These are phyloP conservation scores for Hypothenemus hampei DNA, from an alignment of 1,140 invertebrate species.

Conservation along the genomic window DNA sequence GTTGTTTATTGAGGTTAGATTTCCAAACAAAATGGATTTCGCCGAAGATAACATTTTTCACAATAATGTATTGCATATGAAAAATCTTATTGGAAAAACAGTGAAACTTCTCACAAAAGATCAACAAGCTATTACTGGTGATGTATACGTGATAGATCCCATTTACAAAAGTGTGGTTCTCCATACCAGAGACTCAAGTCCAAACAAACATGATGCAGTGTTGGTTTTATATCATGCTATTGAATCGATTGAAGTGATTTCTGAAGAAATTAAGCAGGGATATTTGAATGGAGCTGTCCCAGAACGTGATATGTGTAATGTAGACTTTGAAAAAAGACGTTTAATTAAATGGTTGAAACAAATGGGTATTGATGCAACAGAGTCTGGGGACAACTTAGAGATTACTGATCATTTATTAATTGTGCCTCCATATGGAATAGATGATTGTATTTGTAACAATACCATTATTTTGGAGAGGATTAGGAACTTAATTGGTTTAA, in stretches of 20 bases:
- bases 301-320: neutral
- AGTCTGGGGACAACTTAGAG: slow-evolving; percentile 36
- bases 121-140: slow-evolving; percentile 26
- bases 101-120: slow-evolving; percentile 35
- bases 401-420: slow-evolving; percentile 40
- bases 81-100: slow-evolving; percentile 32
- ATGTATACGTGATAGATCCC: slow-evolving; percentile 39
- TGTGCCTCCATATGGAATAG: slow-evolving; percentile 37
- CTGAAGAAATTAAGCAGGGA: slow-evolving; percentile 24
- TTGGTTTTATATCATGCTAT: slow-evolving; percentile 34
- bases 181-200: slow-evolving; percentile 15
- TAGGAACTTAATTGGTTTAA: slow-evolving; percentile 36
- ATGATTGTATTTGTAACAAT: slow-evolving; percentile 40
- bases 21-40: slow-evolving; percentile 10
- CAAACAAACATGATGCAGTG: slow-evolving; percentile 25
- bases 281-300: slow-evolving; percentile 15
- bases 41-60: slow-evolving; percentile 18
- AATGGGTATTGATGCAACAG: slow-evolving; percentile 37
- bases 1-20: too few relatives aligned
- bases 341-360: slow-evolving; percentile 40
- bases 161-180: slow-evolving; percentile 38
- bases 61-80: slow-evolving; percentile 29
- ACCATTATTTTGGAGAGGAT: slow-evolving; percentile 40
- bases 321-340: slow-evolving; percentile 12
- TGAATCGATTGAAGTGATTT: slow-evolving; percentile 29